Evolutionary conservation across 2,113 vertebrate genomes (phyloP), one percentile per base, ranked within the genome.

Genomic region (Lota lota): DNA sequence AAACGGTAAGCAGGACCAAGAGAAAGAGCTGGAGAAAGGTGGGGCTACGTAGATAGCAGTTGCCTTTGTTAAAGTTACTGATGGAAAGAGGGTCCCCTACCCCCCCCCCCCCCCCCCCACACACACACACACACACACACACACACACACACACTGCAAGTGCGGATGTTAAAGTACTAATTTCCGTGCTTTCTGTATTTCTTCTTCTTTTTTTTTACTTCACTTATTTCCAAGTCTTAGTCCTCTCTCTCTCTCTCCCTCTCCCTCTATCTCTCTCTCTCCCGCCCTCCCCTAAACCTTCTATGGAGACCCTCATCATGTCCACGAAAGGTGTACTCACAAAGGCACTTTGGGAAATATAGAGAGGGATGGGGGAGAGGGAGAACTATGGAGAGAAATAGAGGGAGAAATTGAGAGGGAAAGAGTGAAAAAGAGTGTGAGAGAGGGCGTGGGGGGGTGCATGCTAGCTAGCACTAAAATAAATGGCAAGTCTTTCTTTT

Each of bases 401-500:
- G 4, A 40, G 2, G 6, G 36, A 40, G 6, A 3, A 5, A 40
- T 6, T 3, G 36, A 40, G 36, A 40, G 36, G 6, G 36, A 5
- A 11, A 7, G 76, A 78, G 74, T 81, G 79, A 86, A 79, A 84
- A 72, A 11, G 53, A 10, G 6, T 1, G 36, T 1, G 6, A 10
- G 36, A 10, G 36, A 10, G 36, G 11, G 36, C 1, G 36, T 1
- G 79, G 69, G 80, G 78, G 69, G 79, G 81, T 75, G 83, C 77
- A 80, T 81, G 81, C 85, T 66, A 72, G 78, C 77, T 64, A 61
- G 73, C 83, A 80, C 16, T n/a, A 86, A 91, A 90, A 88, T 85
- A 86, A 89, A 93, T 79, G 79, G 90, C 88, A 89, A 91, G 89
- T 92, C 89, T 92, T 91, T 90, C 89, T 84, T 87, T 87, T 77